Base-by-base conservation (phyloP, 2,888 invertebrate genomes). In the Neoscelio sp. region DNA sequence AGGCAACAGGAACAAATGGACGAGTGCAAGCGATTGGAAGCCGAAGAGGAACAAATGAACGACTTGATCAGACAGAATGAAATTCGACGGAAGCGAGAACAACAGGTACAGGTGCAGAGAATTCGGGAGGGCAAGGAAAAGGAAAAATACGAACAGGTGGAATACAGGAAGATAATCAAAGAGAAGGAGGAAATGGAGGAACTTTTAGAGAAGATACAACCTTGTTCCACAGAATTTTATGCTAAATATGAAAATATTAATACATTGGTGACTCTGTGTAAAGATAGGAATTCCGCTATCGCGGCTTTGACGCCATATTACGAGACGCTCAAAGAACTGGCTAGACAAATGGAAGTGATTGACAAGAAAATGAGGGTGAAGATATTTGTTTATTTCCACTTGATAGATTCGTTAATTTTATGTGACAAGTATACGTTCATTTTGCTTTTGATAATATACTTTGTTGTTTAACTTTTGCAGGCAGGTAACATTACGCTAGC, bases 121-220 rank as follows among this genome's bases (percentile, higher is more conserved):
- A 75, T 83, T 17, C 80, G 84, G 12, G 86, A 87, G 26, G 73
- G 83, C 8, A 83, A 85, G 35, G 84, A 86, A 56, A 83, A 81
- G 30, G 26, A 86, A 6, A 84, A 87, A 54, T 80, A 78, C 3
- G 87, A 89, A 54, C 77, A 85, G 2, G 86, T 86, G 20, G 86
- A 88, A 38, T 82, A 83, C 8, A 89, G 91, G 73, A 87, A 92
- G 40, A 44, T 26, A 33, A 89, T 91, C 67, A 82, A 87, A 76
- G 90, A 91, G 20, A 87, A 91, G 62, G 92, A 92, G 77, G 92
- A 92, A 80, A 87, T 91, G 62, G 92, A 92, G 77, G 92, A 92
- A 80, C 86, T 93, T 18, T 91, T 89, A 17, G 89, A 89, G 30
- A 91, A 91, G 82, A 88, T 93, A 18, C 70, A 81, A 13, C 79